These are phyloP conservation scores for Drosophila limbata DNA, from an alignment of 2,888 invertebrate genomes.

Conservation along the genomic window DNA sequence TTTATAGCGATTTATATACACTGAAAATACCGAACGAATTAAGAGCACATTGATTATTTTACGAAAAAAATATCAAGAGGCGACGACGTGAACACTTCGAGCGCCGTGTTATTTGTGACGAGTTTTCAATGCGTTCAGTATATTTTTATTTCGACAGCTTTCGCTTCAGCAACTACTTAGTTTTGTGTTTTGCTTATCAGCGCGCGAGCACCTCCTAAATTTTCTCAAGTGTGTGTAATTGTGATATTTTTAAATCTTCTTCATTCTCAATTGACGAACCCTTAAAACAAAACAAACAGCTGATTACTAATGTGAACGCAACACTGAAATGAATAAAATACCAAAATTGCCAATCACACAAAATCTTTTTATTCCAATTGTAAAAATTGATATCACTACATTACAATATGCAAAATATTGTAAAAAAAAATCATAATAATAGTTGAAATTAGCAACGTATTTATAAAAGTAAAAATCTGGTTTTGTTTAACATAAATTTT, in stretches of 20 bases:
- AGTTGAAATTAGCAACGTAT: not conserved
- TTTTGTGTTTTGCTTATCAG: constrained; percentile 63
- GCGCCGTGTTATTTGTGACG: constrained; percentile 56
- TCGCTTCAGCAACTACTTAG: constrained; percentile 60
- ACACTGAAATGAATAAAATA: not conserved
- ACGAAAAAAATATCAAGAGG: constrained; percentile 29
- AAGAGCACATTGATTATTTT: constrained; percentile 48
- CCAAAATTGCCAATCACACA: constrained; percentile 31
- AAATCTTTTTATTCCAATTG: constrained; percentile 13
- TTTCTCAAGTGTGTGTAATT: constrained; percentile 36
- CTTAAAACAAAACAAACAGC: constrained; percentile 47
- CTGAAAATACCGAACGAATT: constrained; percentile 46
- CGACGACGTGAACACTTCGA: constrained; percentile 70
- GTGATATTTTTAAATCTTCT: constrained; percentile 16
- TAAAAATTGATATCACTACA: not conserved
- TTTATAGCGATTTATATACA: constrained; percentile 35
- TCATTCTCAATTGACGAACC: constrained; percentile 29
- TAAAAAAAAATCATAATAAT: too few relatives aligned
- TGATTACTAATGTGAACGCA: constrained; percentile 16
- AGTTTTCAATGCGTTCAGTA: constrained; percentile 44
- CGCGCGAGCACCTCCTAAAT: constrained; percentile 56
- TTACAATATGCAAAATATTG: not conserved
- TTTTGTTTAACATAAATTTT: not conserved
- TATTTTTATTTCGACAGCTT: constrained; percentile 58
- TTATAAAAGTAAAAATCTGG: not conserved